Evolutionary conservation across 2,797 vertebrate genomes (phyloP).

Genomic region (Acanthurus tractus): DNA sequence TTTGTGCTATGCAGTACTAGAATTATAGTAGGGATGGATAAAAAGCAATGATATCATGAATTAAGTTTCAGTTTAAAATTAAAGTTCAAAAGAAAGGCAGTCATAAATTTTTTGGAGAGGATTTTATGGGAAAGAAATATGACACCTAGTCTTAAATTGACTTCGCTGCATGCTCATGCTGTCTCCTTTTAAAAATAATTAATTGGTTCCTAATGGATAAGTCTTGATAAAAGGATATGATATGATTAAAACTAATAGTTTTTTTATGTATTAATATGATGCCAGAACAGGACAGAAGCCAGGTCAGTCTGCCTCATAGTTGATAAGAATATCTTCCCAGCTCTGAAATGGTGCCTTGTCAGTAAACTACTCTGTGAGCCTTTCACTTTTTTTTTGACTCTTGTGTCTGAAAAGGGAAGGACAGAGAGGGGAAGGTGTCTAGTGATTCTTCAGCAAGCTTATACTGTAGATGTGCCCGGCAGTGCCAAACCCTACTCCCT

Average conservation of each 20-base stretch:
- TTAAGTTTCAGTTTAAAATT: constrained; percentile 20
- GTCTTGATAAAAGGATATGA: not conserved
- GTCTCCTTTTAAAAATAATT: not conserved
- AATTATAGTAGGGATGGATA: constrained; percentile 43
- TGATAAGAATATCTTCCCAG: constrained; percentile 30
- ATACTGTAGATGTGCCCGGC: constrained; percentile 68
- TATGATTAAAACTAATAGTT: constrained; percentile 17
- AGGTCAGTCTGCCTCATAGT: constrained; percentile 23
- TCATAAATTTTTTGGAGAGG: not conserved
- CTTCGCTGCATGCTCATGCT: no score
- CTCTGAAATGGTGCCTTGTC: constrained; percentile 42
- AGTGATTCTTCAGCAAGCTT: constrained; percentile 49
- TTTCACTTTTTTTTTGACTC: constrained; percentile 12
- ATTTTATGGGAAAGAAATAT: not conserved
- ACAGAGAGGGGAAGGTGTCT: constrained; percentile 40
- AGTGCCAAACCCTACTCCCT: constrained; percentile 75
- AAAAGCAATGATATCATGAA: constrained; percentile 7
- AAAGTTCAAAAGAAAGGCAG: constrained; percentile 17
- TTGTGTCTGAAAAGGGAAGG: constrained; percentile 44
- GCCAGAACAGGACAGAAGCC: constrained; percentile 22
- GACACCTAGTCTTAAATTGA: not conserved
- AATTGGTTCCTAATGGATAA: constrained; percentile 15
- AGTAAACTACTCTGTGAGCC: constrained; percentile 18
- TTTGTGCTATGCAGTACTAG: constrained; percentile 40
- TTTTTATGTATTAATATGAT: constrained; percentile 1